These are phyloP conservation scores for Parascotia fuliginaria DNA, from an alignment of 2,888 invertebrate genomes.

Conservation along the genomic window DNA sequence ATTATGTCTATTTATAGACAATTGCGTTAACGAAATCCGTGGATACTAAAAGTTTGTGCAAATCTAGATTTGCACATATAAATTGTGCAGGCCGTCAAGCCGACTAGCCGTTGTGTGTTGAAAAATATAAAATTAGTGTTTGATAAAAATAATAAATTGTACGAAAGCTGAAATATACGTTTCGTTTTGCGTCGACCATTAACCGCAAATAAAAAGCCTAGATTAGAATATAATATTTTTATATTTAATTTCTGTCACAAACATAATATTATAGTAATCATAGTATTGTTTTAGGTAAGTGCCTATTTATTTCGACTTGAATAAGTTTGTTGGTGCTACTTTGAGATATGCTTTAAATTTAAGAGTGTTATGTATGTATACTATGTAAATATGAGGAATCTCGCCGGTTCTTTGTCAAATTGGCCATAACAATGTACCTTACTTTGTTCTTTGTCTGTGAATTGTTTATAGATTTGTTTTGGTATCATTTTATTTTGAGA, in stretches of 20 bases:
- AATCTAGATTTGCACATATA: too few relatives aligned
- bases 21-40: too few relatives aligned
- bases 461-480: slow-evolving; percentile 6
- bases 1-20: too few relatives aligned
- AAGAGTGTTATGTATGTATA: slow-evolving; percentile 12
- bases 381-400: slow-evolving; percentile 37
- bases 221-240: background rate
- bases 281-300: background rate
- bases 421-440: slow-evolving; percentile 45
- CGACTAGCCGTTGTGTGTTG: too few relatives aligned
- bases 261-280: background rate
- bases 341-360: slow-evolving; percentile 5
- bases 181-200: too few relatives aligned
- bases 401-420: slow-evolving; percentile 28
- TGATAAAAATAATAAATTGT: too few relatives aligned
- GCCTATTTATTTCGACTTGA: background rate
- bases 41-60: too few relatives aligned
- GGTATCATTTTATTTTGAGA: slow-evolving; percentile 30
- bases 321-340: slow-evolving; percentile 13
- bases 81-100: too few relatives aligned
- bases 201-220: too few relatives aligned
- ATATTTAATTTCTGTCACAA: background rate
- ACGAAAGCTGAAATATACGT: too few relatives aligned
- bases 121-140: too few relatives aligned
- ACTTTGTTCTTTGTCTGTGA: slow-evolving; percentile 21